Base-by-base conservation (phyloP, 2,113 vertebrate species). In the Esox niger region DNA sequence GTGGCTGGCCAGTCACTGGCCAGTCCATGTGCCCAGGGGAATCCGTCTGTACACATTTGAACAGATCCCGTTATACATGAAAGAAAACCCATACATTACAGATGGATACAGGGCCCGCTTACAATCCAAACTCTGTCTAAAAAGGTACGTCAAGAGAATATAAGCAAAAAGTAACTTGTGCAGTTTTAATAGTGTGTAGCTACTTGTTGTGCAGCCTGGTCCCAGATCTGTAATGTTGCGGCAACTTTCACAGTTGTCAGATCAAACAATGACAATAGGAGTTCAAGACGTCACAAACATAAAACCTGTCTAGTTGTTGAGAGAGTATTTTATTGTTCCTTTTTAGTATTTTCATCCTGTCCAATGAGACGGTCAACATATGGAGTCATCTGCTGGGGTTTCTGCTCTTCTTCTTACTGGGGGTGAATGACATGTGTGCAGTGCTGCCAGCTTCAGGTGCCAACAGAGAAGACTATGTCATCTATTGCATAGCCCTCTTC, bases 321-420 rank as follows among this genome's bases (percentile, higher is more conserved):
- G 32, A 27, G 3, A 46, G 27, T 21, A 13, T 13, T 26, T 43
- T 62, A 10, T 61, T 43, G 11, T 52, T 11, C 10, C 70, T 60
- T 1, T 69, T 23, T 88, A 98, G 97, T 79, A 92, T 99, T 75
- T 98, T 98, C 73, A 94, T 98, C 64, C 82, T 99, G 76, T 98
- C 96, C 81, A 98, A 99, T 82, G 97, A 99, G 85, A 97, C 95
- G 0, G 94, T 98, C 69, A 99, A 98, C 77, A 99, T 99, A 84
- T 99, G 97, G 97, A 98, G 94, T 88, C 97, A 99, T 80, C 90
- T 99, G 66, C 86, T 99, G 35, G 97, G 97, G 32, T 99, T 99
- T 79, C 54, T 97, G 54, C 91, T 98, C 56, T 99, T 99, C 88
- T 96, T 99, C 82, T 82, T 84, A 1, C 81, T 98, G 76, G 96